These are phyloP conservation scores for Drosophila sucinea DNA, from an alignment of 1,140 invertebrate genomes.

Conservation along the genomic window DNA sequence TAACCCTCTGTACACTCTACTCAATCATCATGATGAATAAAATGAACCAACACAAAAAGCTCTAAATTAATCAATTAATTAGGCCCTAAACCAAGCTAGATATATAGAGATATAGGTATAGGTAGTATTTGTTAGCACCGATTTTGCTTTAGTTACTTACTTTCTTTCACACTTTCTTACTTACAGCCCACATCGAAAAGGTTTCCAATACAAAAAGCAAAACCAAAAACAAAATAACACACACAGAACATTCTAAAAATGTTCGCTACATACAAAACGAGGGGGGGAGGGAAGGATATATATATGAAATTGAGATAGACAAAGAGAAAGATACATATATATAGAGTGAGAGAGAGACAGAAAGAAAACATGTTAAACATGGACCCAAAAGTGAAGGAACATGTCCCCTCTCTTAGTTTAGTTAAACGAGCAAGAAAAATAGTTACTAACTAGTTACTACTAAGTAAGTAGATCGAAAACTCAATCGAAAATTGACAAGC, in stretches of 20 bases:
- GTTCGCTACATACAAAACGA: conserved; percentile 23
- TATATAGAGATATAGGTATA: background rate
- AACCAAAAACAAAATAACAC: background rate
- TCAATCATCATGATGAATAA: conserved; percentile 46
- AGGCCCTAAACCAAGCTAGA: conserved; percentile 10
- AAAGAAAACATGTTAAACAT: conserved; percentile 40
- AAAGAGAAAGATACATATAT: conserved; percentile 27
- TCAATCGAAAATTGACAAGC: conserved; percentile 51
- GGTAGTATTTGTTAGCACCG: background rate
- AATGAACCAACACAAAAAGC: background rate
- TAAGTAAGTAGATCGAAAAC: conserved; percentile 35
- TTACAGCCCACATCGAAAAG: conserved; percentile 39
- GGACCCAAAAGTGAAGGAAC: no score
- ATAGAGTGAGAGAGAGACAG: conserved; percentile 25
- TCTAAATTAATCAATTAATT: background rate
- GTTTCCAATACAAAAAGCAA: conserved; percentile 34
- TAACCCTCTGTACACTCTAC: conserved; percentile 41
- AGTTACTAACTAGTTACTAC: conserved; percentile 17
- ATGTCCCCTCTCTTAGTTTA: no score
- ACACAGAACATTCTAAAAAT: conserved; percentile 46
- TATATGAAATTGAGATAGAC: conserved; percentile 21
- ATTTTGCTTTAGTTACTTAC: conserved; percentile 22
- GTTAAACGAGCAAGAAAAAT: no score
- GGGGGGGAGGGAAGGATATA: background rate
- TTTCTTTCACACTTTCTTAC: conserved; percentile 38